Evolutionary conservation across 2,797 vertebrate species (phyloP).

Genomic region (Oreortyx pictus): DNA sequence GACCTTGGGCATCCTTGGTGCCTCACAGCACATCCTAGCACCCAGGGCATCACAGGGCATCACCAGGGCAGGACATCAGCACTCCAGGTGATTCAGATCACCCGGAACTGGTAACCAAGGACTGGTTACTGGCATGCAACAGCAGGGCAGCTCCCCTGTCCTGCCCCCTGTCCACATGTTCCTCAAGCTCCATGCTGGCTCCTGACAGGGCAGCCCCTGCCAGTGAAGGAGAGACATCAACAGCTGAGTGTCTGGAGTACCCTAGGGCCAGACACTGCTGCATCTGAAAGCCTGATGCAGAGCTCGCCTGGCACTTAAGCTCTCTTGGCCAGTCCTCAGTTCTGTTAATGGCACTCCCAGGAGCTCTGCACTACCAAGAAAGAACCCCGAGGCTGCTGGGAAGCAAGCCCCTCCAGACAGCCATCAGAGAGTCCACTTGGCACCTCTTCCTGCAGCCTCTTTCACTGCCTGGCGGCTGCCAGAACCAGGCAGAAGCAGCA

Average conservation of each 20-base stretch:
- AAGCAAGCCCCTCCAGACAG: constrained; percentile 3
- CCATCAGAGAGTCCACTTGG: rapidly evolving
- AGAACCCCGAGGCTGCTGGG: not conserved
- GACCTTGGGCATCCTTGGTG: not conserved
- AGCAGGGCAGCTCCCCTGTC: not conserved
- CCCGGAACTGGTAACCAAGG: not conserved
- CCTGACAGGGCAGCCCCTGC: not conserved
- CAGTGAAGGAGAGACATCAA: not conserved
- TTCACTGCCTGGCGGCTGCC: not conserved
- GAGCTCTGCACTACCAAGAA: constrained; percentile 47
- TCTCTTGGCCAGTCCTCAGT: constrained; percentile 10
- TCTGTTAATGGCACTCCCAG: constrained; percentile 44
- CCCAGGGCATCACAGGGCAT: no score
- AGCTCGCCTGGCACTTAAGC: constrained; percentile 68
- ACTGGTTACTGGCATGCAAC: not conserved
- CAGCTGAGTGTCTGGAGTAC: not conserved
- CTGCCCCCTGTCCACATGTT: not conserved
- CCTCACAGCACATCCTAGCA: not conserved
- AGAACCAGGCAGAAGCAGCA: rapidly evolving
- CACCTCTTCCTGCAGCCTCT: not conserved
- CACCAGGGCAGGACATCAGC: no score
- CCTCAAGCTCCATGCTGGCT: not conserved
- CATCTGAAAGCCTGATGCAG: constrained; percentile 47
- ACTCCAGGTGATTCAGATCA: not conserved
- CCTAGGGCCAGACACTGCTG: not conserved